Conservation (phyloP, 2,113 vertebrate species). For the Anolis sagrei region DNA sequence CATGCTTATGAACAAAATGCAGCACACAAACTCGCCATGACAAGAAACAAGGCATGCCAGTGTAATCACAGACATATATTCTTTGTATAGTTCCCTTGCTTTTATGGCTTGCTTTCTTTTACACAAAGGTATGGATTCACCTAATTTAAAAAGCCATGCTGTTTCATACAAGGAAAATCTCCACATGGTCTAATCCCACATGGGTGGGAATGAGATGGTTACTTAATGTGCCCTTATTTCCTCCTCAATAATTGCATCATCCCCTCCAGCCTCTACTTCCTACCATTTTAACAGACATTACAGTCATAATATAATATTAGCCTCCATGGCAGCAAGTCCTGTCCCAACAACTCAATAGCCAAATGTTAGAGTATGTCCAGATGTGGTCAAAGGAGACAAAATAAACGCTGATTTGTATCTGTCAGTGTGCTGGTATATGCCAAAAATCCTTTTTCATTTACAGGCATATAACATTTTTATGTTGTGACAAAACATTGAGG, state of each 20-base stretch:
- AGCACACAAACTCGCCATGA: not conserved
- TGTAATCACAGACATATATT: not conserved
- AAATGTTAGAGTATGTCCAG: not conserved
- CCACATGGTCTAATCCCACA: not conserved
- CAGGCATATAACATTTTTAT: not conserved
- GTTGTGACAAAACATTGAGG: constrained; percentile 16
- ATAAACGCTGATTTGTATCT: not conserved
- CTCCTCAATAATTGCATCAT: not conserved
- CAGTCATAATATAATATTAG: not conserved
- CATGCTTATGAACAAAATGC: not conserved
- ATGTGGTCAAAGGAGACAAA: not conserved
- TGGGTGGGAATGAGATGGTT: not conserved
- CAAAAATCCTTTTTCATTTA: not conserved
- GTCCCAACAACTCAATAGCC: not conserved
- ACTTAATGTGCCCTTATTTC: not conserved
- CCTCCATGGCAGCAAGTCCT: not conserved
- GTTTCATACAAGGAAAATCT: not conserved
- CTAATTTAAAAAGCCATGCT: not conserved
- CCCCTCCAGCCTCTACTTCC: not conserved
- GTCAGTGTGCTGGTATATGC: not conserved
- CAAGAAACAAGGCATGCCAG: not conserved
- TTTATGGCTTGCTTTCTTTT: not conserved
- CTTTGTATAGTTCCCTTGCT: not conserved
- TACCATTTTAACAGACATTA: not conserved
- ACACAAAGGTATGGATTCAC: not conserved